Conservation (phyloP, 2,888 invertebrate species). For the Cantharis flavilabris region DNA sequence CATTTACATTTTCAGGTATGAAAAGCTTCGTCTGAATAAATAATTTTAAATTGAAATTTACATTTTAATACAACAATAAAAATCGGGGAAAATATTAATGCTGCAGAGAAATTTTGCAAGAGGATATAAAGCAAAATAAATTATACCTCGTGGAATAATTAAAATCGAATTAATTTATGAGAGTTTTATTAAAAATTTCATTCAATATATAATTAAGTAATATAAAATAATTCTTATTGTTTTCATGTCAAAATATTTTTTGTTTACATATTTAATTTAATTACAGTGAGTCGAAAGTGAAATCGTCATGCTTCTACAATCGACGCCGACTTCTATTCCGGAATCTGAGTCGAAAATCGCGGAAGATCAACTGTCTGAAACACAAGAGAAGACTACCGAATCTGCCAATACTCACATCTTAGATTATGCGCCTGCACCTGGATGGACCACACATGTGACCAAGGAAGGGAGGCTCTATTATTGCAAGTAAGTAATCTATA, state of each 20-base stretch:
- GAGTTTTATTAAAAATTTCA: background rate
- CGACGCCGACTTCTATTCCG: constrained; percentile 32
- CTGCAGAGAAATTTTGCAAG: background rate
- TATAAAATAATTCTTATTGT: background rate
- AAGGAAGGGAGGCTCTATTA: constrained; percentile 84
- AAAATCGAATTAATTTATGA: background rate
- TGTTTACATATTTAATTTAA: background rate
- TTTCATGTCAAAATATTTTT: background rate
- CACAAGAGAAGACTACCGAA: constrained; percentile 18
- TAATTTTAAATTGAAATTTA: background rate
- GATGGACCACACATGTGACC: constrained; percentile 80
- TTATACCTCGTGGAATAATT: background rate
- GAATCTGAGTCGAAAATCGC: constrained; percentile 37
- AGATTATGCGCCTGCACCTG: constrained; percentile 58
- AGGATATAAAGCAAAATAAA: background rate
- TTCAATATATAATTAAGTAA: background rate
- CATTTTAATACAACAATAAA: background rate
- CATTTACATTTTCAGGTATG: background rate
- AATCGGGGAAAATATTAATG: background rate
- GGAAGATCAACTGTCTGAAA: constrained; percentile 25
- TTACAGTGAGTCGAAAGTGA: constrained; percentile 5
- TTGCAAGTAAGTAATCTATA: constrained; percentile 77
- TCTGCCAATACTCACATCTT: constrained; percentile 51
- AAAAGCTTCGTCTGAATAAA: background rate
- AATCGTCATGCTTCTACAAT: constrained; percentile 41